phyloP scores from a whole-genome alignment of 2,888 invertebrate genomes.

The Spisula subtruncata region DNA sequence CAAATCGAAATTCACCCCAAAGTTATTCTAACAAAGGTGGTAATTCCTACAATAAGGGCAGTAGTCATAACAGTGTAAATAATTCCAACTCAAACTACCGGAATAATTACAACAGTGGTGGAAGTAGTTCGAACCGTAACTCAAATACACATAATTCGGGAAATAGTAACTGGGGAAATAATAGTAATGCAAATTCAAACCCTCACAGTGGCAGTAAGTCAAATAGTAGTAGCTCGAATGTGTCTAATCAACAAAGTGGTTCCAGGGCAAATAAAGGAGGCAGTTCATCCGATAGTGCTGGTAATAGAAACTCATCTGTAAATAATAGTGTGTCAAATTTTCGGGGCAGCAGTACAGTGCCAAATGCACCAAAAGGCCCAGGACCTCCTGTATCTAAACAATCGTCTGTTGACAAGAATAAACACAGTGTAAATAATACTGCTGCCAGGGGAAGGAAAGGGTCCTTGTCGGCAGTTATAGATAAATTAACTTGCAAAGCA shows the following conservation, averaged over 20 bases:
- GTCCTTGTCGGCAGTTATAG: constrained; percentile 91
- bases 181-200: constrained; percentile 35
- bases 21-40: constrained; percentile 54
- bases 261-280: constrained; percentile 51
- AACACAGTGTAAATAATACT: constrained; percentile 21
- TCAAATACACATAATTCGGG: constrained; percentile 41
- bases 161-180: constrained; percentile 43
- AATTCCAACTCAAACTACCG: constrained; percentile 56
- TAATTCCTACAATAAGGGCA: constrained; percentile 59
- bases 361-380: constrained; percentile 70
- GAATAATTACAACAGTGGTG: constrained; percentile 52
- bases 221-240: constrained; percentile 19
- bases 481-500: constrained; percentile 90
- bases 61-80: constrained; percentile 55
- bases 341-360: constrained; percentile 55
- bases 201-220: constrained; percentile 22
- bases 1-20: constrained; percentile 61
- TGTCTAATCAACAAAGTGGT: constrained; percentile 18
- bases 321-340: constrained; percentile 43
- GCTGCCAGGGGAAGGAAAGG: constrained; percentile 78
- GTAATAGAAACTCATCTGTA: constrained; percentile 26
- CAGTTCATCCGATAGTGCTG: constrained; percentile 45
- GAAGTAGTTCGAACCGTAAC: constrained; percentile 33
- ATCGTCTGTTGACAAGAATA: constrained; percentile 27
- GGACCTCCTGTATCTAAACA: constrained; percentile 60